Percentiles rank a stretch among this genome's conserved stretches.
phyloP scores from a whole-genome alignment of 2,888 invertebrate genomes.

The Phengaris alcon region DNA sequence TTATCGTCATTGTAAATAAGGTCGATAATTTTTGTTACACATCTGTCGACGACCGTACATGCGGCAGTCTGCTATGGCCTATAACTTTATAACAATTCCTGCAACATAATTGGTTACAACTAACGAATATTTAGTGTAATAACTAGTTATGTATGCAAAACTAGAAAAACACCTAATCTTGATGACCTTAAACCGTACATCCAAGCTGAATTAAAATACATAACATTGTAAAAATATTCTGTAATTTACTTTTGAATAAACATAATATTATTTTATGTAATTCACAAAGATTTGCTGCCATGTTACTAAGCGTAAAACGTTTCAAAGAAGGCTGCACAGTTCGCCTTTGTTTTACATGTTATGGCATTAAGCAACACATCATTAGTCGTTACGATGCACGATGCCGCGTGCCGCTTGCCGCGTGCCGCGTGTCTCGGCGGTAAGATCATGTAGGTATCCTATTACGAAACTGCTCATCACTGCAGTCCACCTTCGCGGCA shows the following conservation, averaged over 20 bases:
- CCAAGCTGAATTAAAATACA: not conserved
- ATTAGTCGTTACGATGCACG: no score
- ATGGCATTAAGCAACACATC: no score
- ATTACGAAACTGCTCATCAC: not conserved
- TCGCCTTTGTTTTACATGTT: no score
- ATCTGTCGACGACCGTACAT: not conserved
- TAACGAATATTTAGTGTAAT: not conserved
- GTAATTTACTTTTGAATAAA: no score
- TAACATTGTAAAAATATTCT: not conserved
- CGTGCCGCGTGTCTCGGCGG: no score
- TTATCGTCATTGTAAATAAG: not conserved
- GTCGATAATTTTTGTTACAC: not conserved
- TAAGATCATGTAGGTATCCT: not conserved
- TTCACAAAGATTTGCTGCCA: no score
- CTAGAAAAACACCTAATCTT: not conserved
- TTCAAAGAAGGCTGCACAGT: no score
- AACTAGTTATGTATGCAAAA: not conserved
- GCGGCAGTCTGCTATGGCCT: not conserved
- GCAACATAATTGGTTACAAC: not conserved
- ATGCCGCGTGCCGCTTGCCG: no score
- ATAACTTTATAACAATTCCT: not conserved
- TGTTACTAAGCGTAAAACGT: no score
- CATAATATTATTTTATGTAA: no score
- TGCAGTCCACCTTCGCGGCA: not conserved
- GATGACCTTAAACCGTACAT: not conserved